Conservation (phyloP, 53 echinoderm and acorn worm species). For the Actinopyga echinites region DNA sequence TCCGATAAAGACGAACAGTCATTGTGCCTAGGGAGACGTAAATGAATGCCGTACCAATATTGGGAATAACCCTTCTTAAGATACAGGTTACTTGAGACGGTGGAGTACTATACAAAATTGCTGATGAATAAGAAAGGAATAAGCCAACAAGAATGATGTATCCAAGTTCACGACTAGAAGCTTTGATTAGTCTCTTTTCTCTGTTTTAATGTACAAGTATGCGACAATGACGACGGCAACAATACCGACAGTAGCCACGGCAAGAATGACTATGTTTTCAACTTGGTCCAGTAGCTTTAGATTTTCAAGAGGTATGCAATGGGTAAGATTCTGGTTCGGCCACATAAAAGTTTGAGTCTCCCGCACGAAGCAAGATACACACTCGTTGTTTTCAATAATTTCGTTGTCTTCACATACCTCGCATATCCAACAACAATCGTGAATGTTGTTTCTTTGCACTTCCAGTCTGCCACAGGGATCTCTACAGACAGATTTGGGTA, state of each 20-base stretch:
- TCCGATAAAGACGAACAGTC: conserved; percentile 83
- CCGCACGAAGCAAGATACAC: conserved; percentile 63
- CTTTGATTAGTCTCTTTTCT: conserved; percentile 82
- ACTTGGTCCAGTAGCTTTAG: conserved; percentile 45
- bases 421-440: conserved; percentile 90
- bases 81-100: conserved; percentile 46
- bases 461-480: conserved; percentile 67
- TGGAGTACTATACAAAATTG: conserved; percentile 61
- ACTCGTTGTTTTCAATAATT: conserved; percentile 61
- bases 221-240: conserved; percentile 43
- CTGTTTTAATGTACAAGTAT: conserved; percentile 70
- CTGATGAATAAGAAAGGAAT: conserved; percentile 58
- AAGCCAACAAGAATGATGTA: conserved; percentile 90
- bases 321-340: conserved; percentile 38
- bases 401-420: conserved; percentile 44
- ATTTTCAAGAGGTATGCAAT: conserved; percentile 25
- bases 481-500: conserved; percentile 85
- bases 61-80: conserved; percentile 63
- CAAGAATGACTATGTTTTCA: conserved; percentile 32
- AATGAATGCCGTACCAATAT: conserved; percentile 73
- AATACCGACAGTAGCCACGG: conserved; percentile 50
- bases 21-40: conserved; percentile 84
- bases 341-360: conserved; percentile 58
- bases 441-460: conserved; percentile 39
- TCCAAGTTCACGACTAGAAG: conserved; percentile 85